Conservation (phyloP, 2,113 vertebrate species). For the Plecotus auritus region DNA sequence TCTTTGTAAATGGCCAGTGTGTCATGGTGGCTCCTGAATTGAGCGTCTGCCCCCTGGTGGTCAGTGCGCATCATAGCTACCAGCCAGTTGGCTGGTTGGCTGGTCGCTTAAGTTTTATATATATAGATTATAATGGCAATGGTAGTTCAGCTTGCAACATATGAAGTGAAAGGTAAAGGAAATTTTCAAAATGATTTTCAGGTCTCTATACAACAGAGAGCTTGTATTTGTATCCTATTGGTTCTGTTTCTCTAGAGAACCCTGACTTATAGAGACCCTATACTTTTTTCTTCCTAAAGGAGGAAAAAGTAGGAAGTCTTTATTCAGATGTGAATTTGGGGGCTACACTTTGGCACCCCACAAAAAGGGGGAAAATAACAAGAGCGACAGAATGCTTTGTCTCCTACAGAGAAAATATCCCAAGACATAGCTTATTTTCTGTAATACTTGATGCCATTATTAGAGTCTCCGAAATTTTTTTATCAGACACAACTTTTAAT, state of each 20-base stretch:
- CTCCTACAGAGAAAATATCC: neutral
- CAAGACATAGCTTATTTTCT: neutral
- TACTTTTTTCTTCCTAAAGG: neutral
- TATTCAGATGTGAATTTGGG: neutral
- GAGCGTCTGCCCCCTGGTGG: no score
- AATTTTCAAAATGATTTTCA: slow-evolving; percentile 9
- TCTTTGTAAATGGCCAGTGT: no score
- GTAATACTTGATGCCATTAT: neutral
- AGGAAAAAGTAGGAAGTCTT: neutral
- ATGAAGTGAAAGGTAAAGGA: neutral
- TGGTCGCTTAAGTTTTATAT: no score
- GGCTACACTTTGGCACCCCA: neutral
- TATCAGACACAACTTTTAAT: neutral
- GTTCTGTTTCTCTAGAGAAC: neutral
- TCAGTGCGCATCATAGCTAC: no score
- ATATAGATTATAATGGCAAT: neutral
- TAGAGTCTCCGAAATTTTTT: neutral
- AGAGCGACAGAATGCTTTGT: neutral
- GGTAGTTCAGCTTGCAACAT: neutral
- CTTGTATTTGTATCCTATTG: neutral
- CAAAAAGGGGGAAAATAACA: neutral
- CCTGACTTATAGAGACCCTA: neutral
- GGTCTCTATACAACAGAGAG: neutral
- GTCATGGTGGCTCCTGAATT: no score
- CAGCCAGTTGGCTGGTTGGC: no score